Base-by-base conservation (phyloP, 2,797 vertebrate genomes). In the Phoeniculus purpureus region DNA sequence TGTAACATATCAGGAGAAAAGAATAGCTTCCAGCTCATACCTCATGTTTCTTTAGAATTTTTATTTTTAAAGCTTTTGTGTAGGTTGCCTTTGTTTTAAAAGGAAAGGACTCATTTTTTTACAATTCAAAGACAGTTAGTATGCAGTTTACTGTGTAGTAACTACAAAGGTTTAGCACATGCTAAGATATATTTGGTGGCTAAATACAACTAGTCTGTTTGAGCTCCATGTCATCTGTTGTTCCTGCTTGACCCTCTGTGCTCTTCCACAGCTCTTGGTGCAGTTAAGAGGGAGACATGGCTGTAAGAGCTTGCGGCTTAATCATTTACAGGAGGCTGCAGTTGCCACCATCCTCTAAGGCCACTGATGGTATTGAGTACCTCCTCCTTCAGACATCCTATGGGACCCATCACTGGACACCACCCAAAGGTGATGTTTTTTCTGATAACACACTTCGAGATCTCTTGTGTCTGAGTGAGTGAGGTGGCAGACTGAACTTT, bases 381-480 rank as follows among this genome's bases (percentile, higher is more conserved):
- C 98, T 99, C 14, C 98, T 99, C 19, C 95, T 99, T 54, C 99
- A 99, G 97, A 98, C 99, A 0, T 99, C 99, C 7, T 98, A 99
- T 5, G 99, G 99, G 50, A 92, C 96, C 43, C 98, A 99, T 92
- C 99, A 99, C 96, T 99, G 99, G 99, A 99, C 99, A 25, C 99
- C 99, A 21, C 99, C 99, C 34, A 99, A 99, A 99, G 99, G 99
- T 99, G 67, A 26, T 37, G 37, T 56, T 52, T 85, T 11, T 55
- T 71, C 54, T 81, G 15, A 3, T 64, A 26, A n/a, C 13, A 6
- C 12, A 2, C 32, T 26, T 56, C 12, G 34, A 4, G 5, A 21
- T 21, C 9, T 0, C 13, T 47, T 66, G 22, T 61, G 48, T 70
- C 4, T 1, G 40, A 50, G 9, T 8, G 27, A 20, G 13, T 31